Evolutionary conservation across 2,113 vertebrate genomes (phyloP).

Genomic region (Lepus europaeus): DNA sequence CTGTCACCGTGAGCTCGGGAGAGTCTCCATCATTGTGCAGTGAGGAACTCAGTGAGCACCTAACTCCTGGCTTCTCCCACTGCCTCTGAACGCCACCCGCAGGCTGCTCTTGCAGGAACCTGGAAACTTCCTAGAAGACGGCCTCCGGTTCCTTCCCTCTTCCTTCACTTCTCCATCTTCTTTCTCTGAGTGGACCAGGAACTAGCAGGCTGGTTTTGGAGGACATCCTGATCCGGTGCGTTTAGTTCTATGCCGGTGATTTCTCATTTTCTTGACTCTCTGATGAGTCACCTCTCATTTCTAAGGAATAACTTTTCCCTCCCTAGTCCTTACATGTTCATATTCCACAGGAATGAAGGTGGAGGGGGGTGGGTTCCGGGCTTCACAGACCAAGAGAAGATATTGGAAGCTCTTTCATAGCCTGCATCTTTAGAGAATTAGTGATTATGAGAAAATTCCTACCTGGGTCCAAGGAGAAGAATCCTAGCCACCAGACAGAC

Average conservation of each 20-base stretch:
- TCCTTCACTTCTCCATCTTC: neutral
- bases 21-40: neutral
- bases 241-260: neutral
- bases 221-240: neutral
- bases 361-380: neutral
- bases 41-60: neutral
- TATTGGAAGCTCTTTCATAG: neutral
- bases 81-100: neutral
- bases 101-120: neutral
- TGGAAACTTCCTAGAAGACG: neutral
- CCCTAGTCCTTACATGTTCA: neutral
- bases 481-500: neutral
- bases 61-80: neutral
- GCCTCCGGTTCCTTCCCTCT: neutral
- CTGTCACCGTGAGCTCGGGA: neutral
- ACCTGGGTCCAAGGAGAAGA: constrained; percentile 4
- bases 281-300: neutral
- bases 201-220: neutral
- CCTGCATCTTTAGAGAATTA: neutral
- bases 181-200: neutral
- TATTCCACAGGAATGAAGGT: neutral
- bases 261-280: constrained; percentile 2
- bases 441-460: constrained; percentile 43
- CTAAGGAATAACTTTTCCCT: neutral
- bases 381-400: constrained; percentile 33